Percentiles rank a stretch among this genome's conserved stretches.
Evolutionary conservation across 2,888 invertebrate genomes (phyloP).

Genomic region (Antheraea assamensis): DNA sequence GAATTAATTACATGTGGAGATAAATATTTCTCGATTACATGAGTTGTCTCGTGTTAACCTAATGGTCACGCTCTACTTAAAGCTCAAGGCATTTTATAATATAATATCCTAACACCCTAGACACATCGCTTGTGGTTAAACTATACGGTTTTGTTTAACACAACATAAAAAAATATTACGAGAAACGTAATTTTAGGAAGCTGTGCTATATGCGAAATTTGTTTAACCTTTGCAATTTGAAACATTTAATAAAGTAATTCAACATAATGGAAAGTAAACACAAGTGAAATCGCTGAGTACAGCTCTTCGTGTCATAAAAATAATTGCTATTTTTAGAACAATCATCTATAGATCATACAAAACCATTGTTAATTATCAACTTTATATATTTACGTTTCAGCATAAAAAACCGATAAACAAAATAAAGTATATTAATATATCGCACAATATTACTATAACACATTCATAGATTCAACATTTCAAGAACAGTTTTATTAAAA

Average conservation of each 20-base stretch:
- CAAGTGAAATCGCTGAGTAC: no score
- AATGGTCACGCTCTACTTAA: constrained; percentile 10
- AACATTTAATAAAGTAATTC: no score
- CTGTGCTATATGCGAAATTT: no score
- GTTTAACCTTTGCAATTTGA: no score
- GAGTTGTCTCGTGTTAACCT: neutral
- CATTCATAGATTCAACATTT: neutral
- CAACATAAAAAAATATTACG: neutral
- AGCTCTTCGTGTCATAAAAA: no score
- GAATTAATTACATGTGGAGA: neutral
- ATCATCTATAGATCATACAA: no score
- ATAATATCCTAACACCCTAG: neutral
- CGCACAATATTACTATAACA: neutral
- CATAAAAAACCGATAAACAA: neutral
- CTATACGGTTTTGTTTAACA: neutral
- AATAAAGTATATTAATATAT: neutral
- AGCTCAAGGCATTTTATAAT: constrained; percentile 9
- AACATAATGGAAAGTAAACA: no score
- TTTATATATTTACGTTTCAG: no score
- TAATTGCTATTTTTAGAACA: no score
- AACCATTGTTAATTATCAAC: no score
- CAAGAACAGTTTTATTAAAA: neutral
- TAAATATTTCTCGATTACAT: neutral
- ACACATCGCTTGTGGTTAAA: neutral
- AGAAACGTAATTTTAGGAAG: no score